Percentiles rank a stretch among this genome's conserved stretches.
Conservation (phyloP, 1,140 invertebrate genomes). For the Cyclina sinensis region DNA sequence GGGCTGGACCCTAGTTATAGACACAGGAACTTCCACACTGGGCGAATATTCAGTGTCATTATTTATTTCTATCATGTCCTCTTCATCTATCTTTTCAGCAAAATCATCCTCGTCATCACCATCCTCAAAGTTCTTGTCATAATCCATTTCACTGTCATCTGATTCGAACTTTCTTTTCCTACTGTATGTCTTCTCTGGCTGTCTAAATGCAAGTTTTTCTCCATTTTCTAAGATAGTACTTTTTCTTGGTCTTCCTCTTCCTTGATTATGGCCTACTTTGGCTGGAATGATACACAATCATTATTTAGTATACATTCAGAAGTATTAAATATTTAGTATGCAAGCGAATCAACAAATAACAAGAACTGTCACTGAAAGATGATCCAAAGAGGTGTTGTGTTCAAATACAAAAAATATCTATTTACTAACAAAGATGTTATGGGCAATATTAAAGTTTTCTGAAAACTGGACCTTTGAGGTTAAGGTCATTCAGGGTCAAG, state of each 20-base stretch:
- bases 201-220: neutral
- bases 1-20: slow-evolving; percentile 66
- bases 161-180: slow-evolving; percentile 22
- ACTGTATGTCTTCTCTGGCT: slow-evolving; percentile 1
- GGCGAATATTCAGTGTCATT: slow-evolving; percentile 50
- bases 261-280: neutral
- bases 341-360: no score
- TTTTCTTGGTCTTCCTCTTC: slow-evolving; percentile 61
- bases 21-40: neutral
- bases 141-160: neutral
- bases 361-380: no score
- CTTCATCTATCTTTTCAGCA: slow-evolving; percentile 54
- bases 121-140: slow-evolving; percentile 42
- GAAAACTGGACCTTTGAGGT: no score
- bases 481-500: no score
- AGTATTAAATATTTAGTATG: no score
- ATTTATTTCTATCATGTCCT: slow-evolving; percentile 1
- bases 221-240: slow-evolving; percentile 1
- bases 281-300: no score
- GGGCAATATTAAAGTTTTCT: no score
- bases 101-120: slow-evolving; percentile 65
- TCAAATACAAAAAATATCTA: no score
- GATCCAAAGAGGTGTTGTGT: no score
- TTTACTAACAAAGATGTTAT: no score
- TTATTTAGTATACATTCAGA: no score